A percentile compares a stretch with the other conserved stretches of the same genome.
Evolutionary conservation across 2,113 vertebrate species (phyloP).

Genomic region (Sceloporus undulatus): DNA sequence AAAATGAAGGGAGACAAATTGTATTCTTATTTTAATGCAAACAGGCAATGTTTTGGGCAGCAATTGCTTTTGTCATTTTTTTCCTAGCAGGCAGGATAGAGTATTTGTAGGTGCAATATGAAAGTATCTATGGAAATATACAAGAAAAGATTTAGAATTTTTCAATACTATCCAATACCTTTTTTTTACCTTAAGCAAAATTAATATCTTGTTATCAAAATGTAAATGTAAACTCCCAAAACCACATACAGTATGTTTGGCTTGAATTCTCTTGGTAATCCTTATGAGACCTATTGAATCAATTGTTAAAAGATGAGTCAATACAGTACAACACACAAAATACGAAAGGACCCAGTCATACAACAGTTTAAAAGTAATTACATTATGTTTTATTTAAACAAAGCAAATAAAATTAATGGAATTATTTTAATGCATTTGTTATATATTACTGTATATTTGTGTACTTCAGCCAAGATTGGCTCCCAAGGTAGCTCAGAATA

Average conservation of each 20-base stretch:
- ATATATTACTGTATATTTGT: not conserved
- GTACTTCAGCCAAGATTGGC: not conserved
- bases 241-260: too few species aligned
- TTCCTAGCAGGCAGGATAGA: not conserved
- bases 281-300: too few species aligned
- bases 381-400: not conserved
- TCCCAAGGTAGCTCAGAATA: not conserved
- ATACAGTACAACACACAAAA: not conserved
- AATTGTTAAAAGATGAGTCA: too few species aligned
- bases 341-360: not conserved
- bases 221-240: not conserved
- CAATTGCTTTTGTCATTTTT: not conserved
- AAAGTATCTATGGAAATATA: not conserved
- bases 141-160: not conserved
- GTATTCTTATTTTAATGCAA: not conserved
- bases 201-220: not conserved
- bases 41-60: not conserved
- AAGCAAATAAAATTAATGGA: not conserved
- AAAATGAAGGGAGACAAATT: not conserved
- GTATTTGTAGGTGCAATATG: not conserved
- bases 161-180: not conserved
- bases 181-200: not conserved
- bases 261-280: too few species aligned
- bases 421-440: not conserved
- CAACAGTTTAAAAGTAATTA: not conserved